These are phyloP conservation scores for Diplosoma virens DNA, from an alignment of 23 tunicate genomes.

Conservation along the genomic window DNA sequence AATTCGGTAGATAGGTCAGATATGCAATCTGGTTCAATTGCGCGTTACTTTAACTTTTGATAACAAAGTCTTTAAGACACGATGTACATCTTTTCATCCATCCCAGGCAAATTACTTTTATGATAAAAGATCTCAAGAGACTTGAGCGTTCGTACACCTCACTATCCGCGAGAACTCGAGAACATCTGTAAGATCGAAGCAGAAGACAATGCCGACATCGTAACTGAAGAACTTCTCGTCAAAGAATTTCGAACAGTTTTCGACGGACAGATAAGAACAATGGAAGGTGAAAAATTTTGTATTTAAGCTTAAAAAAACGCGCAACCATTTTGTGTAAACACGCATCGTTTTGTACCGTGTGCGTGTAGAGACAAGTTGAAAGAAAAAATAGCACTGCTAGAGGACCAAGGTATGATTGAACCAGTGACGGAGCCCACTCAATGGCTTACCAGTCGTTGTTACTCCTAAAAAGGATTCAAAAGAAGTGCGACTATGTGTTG, in stretches of 20 bases:
- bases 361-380: not conserved
- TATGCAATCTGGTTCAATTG: too few relatives aligned
- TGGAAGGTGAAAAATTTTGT: not conserved
- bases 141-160: not conserved
- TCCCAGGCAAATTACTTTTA: not conserved
- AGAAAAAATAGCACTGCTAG: not conserved
- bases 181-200: too few relatives aligned
- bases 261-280: not conserved
- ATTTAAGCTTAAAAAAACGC: not conserved
- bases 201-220: not conserved
- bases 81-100: not conserved
- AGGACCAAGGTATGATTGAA: not conserved
- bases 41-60: not conserved
- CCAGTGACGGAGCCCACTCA: not conserved
- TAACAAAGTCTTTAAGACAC: not conserved
- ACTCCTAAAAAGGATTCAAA: constrained; percentile 8
- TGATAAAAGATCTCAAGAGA: not conserved
- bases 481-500: not conserved
- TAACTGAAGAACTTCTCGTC: not conserved
- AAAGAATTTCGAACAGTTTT: not conserved
- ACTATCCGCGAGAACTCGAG: not conserved
- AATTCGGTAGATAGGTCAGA: not conserved
- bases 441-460: not conserved
- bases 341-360: not conserved
- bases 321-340: not conserved